Evolutionary conservation across 2,797 vertebrate genomes (phyloP).

Genomic region (Micromesistius poutassou): DNA sequence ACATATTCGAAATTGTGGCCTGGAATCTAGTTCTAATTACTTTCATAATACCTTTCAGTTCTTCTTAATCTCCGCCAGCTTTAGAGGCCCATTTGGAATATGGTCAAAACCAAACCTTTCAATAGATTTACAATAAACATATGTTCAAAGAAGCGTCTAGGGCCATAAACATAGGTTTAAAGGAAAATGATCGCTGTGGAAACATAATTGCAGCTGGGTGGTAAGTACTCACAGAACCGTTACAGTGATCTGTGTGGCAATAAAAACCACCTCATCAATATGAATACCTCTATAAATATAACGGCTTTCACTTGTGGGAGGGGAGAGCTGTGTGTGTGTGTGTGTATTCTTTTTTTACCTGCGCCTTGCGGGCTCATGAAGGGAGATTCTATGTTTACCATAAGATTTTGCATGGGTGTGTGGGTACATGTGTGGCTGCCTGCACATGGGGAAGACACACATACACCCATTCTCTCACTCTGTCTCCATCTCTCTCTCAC

Average conservation of each 20-base stretch:
- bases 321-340: constrained; percentile 26
- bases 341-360: neutral
- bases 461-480: neutral
- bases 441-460: neutral
- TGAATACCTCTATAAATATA: constrained; percentile 61
- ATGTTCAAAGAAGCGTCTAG: neutral
- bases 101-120: neutral
- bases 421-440: no score
- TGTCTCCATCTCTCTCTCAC: constrained; percentile 17
- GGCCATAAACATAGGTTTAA: neutral
- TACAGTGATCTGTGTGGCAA: constrained; percentile 39
- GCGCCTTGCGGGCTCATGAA: neutral
- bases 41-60: neutral
- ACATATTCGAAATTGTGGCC: neutral
- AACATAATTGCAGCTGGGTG: constrained; percentile 23
- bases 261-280: constrained; percentile 58
- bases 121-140: neutral
- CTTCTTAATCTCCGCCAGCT: neutral
- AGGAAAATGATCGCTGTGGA: neutral
- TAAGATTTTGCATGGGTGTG: no score
- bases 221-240: constrained; percentile 47
- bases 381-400: neutral
- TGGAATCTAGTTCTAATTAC: neutral
- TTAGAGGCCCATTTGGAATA: neutral
- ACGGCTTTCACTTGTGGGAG: constrained; percentile 28